phyloP scores from a whole-genome alignment of 2,113 vertebrate genomes.

The Cyanocitta stelleri region DNA sequence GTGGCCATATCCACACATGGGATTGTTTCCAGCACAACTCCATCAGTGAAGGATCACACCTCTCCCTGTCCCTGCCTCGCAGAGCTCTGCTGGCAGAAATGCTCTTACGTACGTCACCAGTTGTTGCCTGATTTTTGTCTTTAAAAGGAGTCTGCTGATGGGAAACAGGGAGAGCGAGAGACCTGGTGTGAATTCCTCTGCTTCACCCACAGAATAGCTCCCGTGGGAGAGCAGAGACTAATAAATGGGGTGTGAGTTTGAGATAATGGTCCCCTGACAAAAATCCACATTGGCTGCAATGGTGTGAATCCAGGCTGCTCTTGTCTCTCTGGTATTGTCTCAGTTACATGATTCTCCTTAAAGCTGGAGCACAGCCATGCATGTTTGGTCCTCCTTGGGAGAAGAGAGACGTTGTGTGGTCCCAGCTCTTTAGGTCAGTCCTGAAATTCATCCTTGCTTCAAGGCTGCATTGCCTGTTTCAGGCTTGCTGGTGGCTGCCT shows the following conservation, averaged over 20 bases:
- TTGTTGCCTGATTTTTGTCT: background rate
- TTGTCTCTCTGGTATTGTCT: background rate
- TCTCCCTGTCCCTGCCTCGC: background rate
- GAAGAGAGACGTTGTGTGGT: background rate
- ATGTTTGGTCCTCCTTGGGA: background rate
- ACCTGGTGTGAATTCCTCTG: background rate
- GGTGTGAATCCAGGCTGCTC: background rate
- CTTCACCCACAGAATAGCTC: background rate
- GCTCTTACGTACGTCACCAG: background rate
- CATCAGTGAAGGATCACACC: background rate
- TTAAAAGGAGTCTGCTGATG: background rate
- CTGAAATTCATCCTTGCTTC: background rate
- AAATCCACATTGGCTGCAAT: background rate
- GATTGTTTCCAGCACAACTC: background rate
- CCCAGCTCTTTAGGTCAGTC: background rate
- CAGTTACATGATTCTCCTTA: background rate
- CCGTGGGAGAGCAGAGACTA: background rate
- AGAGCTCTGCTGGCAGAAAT: background rate
- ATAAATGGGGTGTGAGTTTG: constrained; percentile 12
- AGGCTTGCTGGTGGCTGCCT: background rate
- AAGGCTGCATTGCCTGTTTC: background rate
- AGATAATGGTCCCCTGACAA: background rate
- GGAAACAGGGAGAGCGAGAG: background rate
- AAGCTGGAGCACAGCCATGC: background rate
- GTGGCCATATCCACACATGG: background rate